phyloP scores from a whole-genome alignment of 2,888 invertebrate species.

The Cantharis rustica region DNA sequence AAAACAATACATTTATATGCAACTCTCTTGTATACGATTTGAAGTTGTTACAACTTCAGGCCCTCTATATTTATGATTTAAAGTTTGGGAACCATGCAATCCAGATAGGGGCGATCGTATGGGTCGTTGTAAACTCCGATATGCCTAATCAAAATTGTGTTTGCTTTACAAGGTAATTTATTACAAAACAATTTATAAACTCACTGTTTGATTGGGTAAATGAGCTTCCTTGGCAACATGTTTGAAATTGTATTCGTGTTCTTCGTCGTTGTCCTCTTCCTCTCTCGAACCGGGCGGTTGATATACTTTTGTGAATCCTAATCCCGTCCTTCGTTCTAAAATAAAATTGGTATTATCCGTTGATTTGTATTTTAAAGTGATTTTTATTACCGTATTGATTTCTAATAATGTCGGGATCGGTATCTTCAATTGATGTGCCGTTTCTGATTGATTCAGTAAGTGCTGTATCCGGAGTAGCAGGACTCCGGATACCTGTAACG shows the following conservation, averaged over 20 bases:
- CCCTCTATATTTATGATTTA: conserved; percentile 78
- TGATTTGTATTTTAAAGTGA: neutral
- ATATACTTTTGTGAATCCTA: conserved; percentile 62
- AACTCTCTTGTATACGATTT: conserved; percentile 87
- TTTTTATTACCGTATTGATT: conserved; percentile 78
- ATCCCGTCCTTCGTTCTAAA: conserved; percentile 57
- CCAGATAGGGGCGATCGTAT: conserved; percentile 39
- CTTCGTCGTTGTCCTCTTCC: conserved; percentile 57
- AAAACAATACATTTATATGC: conserved; percentile 74
- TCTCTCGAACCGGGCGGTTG: conserved; percentile 60
- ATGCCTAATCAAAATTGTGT: conserved; percentile 64
- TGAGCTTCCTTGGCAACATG: conserved; percentile 56
- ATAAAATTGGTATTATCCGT: conserved; percentile 26
- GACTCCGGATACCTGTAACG: conserved; percentile 51
- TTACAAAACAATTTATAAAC: conserved; percentile 25
- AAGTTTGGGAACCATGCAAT: conserved; percentile 70
- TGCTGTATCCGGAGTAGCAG: conserved; percentile 55
- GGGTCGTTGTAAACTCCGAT: conserved; percentile 68
- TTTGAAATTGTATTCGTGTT: conserved; percentile 53
- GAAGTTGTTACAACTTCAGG: conserved; percentile 87
- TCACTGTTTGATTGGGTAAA: conserved; percentile 54
- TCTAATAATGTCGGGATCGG: conserved; percentile 86
- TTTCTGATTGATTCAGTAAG: conserved; percentile 57
- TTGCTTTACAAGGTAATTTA: neutral
- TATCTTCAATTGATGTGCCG: conserved; percentile 65